These are phyloP conservation scores for Cisticola juncidis DNA, from an alignment of 2,113 vertebrate genomes.

Conservation along the genomic window DNA sequence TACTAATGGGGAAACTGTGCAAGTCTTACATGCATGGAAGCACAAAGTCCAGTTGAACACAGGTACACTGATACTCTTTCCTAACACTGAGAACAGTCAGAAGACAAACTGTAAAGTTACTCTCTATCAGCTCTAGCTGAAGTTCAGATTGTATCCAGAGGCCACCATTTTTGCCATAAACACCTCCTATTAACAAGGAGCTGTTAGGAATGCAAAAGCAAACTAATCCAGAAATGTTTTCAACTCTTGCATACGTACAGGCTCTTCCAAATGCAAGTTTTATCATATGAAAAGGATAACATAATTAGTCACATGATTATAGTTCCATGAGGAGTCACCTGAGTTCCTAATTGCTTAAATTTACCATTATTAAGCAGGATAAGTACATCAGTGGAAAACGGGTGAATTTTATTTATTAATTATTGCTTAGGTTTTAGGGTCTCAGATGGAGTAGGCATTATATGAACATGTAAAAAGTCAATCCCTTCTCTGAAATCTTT, in stretches of 20 bases:
- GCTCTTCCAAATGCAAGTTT: not conserved
- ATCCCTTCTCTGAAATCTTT: not conserved
- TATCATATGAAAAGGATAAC: not conserved
- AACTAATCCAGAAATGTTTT: not conserved
- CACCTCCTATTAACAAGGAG: not conserved
- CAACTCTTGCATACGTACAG: not conserved
- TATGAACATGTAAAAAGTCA: not conserved
- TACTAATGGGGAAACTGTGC: not conserved
- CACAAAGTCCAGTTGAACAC: not conserved
- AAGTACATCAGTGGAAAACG: not conserved
- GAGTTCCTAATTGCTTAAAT: not conserved
- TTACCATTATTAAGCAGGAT: not conserved
- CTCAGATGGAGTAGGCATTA: not conserved
- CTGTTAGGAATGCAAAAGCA: not conserved
- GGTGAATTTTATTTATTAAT: not conserved
- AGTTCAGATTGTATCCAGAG: not conserved
- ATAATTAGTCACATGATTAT: not conserved
- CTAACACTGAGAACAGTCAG: not conserved
- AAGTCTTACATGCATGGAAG: not conserved
- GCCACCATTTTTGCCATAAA: not conserved
- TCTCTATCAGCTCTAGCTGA: not conserved
- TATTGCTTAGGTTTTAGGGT: not conserved
- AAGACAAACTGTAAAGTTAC: not conserved
- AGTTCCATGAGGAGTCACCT: not conserved
- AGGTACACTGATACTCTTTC: not conserved